Conservation (phyloP, 2,797 vertebrate species). For the Eleutherodactylus coqui region DNA sequence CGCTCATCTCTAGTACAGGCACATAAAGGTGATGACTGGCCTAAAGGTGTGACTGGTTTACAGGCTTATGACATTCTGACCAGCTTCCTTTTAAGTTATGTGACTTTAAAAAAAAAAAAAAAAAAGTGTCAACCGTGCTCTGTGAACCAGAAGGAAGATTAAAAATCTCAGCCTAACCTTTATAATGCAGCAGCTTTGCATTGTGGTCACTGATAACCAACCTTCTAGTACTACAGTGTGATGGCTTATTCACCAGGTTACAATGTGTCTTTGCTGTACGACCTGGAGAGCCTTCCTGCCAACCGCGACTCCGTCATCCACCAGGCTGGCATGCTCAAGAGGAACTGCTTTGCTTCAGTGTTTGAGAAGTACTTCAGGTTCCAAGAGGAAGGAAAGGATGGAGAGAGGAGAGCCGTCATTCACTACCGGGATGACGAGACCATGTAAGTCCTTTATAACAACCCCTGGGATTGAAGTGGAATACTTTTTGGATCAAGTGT, state of each 20-base stretch:
- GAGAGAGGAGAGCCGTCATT: conserved; percentile 93
- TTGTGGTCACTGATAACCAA: not conserved
- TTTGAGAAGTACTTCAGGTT: conserved; percentile 99
- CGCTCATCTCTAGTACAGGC: too few species aligned
- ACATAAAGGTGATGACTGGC: too few species aligned
- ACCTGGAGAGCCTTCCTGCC: conserved; percentile 90
- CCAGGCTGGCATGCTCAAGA: conserved; percentile 97
- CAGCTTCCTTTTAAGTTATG: too few species aligned
- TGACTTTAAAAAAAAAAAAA: too few species aligned
- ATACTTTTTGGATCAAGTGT: too few species aligned
- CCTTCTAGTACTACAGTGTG: not conserved
- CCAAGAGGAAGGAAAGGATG: conserved; percentile 96
- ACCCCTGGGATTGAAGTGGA: not conserved
- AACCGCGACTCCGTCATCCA: conserved; percentile 91
- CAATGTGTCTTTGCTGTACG: conserved; percentile 95
- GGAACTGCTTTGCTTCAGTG: conserved; percentile 98
- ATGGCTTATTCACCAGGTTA: conserved; percentile 80
- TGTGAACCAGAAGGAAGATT: too few species aligned
- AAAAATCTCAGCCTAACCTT: too few species aligned
- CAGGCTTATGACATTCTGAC: too few species aligned
- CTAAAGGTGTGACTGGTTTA: too few species aligned
- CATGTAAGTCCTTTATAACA: conserved; percentile 80
- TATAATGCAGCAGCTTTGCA: too few species aligned
- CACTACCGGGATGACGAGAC: conserved; percentile 98
- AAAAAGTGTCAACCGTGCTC: too few species aligned